Evolutionary conservation across 2,113 vertebrate genomes (phyloP), one percentile per base, ranked within the genome.

Genomic region (Mus pahari): DNA sequence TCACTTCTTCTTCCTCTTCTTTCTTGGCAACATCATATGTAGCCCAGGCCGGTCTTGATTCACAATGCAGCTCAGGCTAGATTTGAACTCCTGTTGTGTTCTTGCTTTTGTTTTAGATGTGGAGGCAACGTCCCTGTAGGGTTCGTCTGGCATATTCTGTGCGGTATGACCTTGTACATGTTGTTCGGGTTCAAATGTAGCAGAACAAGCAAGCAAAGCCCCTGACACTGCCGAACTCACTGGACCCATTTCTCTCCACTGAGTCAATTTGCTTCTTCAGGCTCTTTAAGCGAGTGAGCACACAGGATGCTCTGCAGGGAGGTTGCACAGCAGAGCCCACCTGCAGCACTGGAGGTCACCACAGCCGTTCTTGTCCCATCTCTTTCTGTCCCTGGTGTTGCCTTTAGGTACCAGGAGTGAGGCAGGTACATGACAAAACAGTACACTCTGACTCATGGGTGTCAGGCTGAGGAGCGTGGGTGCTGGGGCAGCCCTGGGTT

Each of bases 171-270:
- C 50, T n/a, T 8, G 7, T 20, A 68, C 71, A 39, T 12, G 0
- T 48, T 39, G 62, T 70, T 62, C 2, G 42, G 60, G 50, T n/a
- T 20, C 7, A 10, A 17, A 19, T 19, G 7, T 22, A 45, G 53
- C 33, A 53, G 39, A 53, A 0, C 16, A 7, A 36, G 24, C 36
- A 19, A 7, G 39, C 4, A 31, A 31, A 22, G 31, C 42, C 1
- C 26, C n/a, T 10, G 2, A 4, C 0, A 0, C 26, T 33, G 26
- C 17, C 0, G 26, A 42, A 66, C 79, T 36, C 3, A 0, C 28
- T 24, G 3, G 45, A 3, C 24, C 6, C 22, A 14, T 31, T 22
- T 55, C 36, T 70, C 31, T 31, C 45, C 39, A 7, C 8, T 1
- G 66, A 33, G 81, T 24, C 33, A 36, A 58, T 33, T 5, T 12